These are phyloP conservation scores for Drosophila carrolli DNA, from an alignment of 1,140 invertebrate genomes.

Conservation along the genomic window DNA sequence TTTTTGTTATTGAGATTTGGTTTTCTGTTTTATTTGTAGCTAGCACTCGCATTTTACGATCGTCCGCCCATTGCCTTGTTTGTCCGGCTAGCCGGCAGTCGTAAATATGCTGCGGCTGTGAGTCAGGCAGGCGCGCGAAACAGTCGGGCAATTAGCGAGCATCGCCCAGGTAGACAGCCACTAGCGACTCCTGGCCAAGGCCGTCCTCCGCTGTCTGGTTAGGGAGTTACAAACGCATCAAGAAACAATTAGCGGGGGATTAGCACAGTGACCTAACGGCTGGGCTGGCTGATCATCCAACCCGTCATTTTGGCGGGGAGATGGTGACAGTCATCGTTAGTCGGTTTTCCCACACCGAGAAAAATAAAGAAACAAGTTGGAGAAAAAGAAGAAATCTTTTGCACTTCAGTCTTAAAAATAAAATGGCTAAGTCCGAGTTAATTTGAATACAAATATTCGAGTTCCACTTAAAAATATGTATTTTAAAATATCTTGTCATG, in stretches of 20 bases:
- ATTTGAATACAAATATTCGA: too few species aligned
- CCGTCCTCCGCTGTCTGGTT: constrained; percentile 19
- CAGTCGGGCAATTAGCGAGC: constrained; percentile 39
- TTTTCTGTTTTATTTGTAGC: constrained; percentile 48
- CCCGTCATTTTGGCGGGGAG: constrained; percentile 13
- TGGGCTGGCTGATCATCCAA: constrained; percentile 31
- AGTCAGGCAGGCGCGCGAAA: constrained; percentile 44
- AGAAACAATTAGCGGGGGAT: constrained; percentile 76
- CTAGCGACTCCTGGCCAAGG: constrained; percentile 19
- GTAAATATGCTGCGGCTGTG: constrained; percentile 51
- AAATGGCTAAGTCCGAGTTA: too few species aligned
- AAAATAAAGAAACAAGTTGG: not conserved
- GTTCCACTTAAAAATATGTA: too few species aligned
- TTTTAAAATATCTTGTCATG: too few species aligned
- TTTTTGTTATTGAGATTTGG: constrained; percentile 35
- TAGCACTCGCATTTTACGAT: constrained; percentile 54
- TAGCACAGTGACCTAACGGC: constrained; percentile 44
- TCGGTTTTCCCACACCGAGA: constrained; percentile 13
- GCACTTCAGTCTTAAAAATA: not conserved
- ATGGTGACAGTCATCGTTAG: constrained; percentile 18
- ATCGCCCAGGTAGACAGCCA: constrained; percentile 43
- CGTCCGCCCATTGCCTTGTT: constrained; percentile 29
- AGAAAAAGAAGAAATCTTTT: too few species aligned
- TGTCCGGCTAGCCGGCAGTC: constrained; percentile 18
- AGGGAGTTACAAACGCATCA: constrained; percentile 59